A percentile compares a stretch with the other conserved stretches of the same genome.
These are phyloP conservation scores for Lypha dubia DNA, from an alignment of 2,888 invertebrate genomes.

Conservation along the genomic window DNA sequence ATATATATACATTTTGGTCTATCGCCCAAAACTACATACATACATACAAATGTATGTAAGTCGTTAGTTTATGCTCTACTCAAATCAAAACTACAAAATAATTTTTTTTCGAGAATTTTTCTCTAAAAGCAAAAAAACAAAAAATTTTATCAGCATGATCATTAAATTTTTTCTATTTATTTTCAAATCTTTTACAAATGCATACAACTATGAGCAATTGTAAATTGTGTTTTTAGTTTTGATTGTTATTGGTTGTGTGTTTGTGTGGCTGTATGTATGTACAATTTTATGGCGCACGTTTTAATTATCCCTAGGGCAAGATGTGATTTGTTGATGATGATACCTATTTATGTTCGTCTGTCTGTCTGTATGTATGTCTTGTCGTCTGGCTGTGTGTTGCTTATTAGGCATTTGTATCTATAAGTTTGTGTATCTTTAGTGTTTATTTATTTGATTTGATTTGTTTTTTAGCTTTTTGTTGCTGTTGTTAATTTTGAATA, in stretches of 20 bases:
- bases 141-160: slow-evolving; percentile 31
- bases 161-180: slow-evolving; percentile 11
- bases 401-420: neutral
- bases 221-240: slow-evolving; percentile 19
- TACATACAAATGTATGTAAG: no score
- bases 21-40: slow-evolving; percentile 47
- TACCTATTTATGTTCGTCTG: slow-evolving; percentile 39
- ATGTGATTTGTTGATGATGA: slow-evolving; percentile 65
- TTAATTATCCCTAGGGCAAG: slow-evolving; percentile 72
- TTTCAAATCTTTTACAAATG: neutral
- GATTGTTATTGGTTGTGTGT: neutral
- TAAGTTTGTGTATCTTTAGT: neutral
- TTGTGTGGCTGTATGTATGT: slow-evolving; percentile 19
- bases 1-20: slow-evolving; percentile 15
- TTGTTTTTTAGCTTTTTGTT: slow-evolving; percentile 7
- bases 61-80: slow-evolving; percentile 32
- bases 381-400: neutral
- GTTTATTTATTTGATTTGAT: slow-evolving; percentile 16
- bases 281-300: slow-evolving; percentile 62
- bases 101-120: slow-evolving; percentile 57
- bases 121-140: slow-evolving; percentile 20
- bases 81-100: slow-evolving; percentile 23
- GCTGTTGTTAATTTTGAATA: slow-evolving; percentile 31
- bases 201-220: slow-evolving; percentile 42
- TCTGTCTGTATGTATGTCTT: neutral